Conservation (phyloP, 1,140 invertebrate species). For the Acromyrmex charruanus region DNA sequence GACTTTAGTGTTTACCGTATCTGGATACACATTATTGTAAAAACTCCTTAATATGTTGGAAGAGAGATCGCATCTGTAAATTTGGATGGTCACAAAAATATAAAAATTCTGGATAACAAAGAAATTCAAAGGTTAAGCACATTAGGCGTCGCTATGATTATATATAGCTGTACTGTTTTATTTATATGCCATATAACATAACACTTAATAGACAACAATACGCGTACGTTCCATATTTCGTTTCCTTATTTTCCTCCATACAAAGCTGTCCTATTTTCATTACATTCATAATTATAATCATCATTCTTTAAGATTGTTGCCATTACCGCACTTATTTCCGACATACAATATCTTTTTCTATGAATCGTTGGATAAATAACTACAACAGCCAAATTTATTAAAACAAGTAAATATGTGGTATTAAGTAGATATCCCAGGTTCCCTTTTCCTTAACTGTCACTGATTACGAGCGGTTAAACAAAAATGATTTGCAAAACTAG, state of each 20-base stretch:
- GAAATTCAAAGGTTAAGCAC: not conserved
- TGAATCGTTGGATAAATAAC: constrained; percentile 68
- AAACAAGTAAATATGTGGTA: constrained; percentile 69
- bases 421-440: constrained; percentile 45
- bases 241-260: not conserved
- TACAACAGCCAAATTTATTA: constrained; percentile 67
- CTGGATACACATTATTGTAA: too few species aligned
- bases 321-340: not conserved
- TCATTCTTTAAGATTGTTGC: constrained; percentile 16
- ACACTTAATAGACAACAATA: constrained; percentile 78
- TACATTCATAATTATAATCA: not conserved
- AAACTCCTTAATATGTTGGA: not conserved
- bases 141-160: not conserved
- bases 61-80: not conserved
- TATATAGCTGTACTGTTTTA: constrained; percentile 65
- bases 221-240: constrained; percentile 64
- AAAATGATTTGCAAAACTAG: not conserved
- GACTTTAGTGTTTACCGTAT: too few species aligned
- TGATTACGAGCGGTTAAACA: constrained; percentile 49
- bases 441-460: not conserved
- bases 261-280: not conserved
- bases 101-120: not conserved
- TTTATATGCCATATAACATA: constrained; percentile 77
- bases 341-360: constrained; percentile 30
- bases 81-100: not conserved